A percentile compares a stretch with the other conserved stretches of the same genome.
phyloP scores from a whole-genome alignment of 2,797 vertebrate species.

The Erpetoichthys calabaricus region DNA sequence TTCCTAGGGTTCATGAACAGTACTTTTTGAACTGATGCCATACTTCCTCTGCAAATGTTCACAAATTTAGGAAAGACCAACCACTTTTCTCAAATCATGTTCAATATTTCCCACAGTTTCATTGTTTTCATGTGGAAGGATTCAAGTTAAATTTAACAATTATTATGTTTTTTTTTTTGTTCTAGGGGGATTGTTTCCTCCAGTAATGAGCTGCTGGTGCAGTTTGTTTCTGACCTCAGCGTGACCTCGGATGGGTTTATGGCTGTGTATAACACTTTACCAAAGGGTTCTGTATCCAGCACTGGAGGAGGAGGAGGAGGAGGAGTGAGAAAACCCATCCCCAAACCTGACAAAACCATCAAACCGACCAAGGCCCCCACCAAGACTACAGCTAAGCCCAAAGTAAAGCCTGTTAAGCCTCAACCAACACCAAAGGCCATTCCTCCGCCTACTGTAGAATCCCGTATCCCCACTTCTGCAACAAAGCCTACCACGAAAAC shows the following conservation, averaged over 20 bases:
- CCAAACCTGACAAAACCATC: constrained; percentile 10
- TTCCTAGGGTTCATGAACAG: too few species aligned
- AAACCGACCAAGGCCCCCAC: constrained; percentile 17
- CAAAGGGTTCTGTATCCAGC: constrained; percentile 22
- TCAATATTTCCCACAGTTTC: too few species aligned
- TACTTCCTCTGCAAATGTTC: too few species aligned
- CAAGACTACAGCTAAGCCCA: constrained; percentile 1
- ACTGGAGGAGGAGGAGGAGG: not conserved
- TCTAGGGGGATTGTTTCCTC: constrained; percentile 50
- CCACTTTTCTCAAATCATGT: too few species aligned
- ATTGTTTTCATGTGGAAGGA: too few species aligned
- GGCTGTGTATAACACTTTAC: constrained; percentile 49
- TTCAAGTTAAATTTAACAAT: too few species aligned
- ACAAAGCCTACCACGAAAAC: not conserved
- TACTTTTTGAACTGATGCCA: too few species aligned
- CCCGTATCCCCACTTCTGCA: too few species aligned
- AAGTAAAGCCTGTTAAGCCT: constrained; percentile 11
- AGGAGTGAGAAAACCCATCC: not conserved
- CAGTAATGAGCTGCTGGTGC: constrained; percentile 67
- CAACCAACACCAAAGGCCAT: constrained; percentile 8
- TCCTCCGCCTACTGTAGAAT: too few species aligned
- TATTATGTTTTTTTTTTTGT: too few species aligned
- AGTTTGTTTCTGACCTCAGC: constrained; percentile 81
- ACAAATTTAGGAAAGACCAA: too few species aligned
- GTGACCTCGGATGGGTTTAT: constrained; percentile 74